Conservation (phyloP, 2,888 invertebrate species). For the Spilosoma lubricipeda region DNA sequence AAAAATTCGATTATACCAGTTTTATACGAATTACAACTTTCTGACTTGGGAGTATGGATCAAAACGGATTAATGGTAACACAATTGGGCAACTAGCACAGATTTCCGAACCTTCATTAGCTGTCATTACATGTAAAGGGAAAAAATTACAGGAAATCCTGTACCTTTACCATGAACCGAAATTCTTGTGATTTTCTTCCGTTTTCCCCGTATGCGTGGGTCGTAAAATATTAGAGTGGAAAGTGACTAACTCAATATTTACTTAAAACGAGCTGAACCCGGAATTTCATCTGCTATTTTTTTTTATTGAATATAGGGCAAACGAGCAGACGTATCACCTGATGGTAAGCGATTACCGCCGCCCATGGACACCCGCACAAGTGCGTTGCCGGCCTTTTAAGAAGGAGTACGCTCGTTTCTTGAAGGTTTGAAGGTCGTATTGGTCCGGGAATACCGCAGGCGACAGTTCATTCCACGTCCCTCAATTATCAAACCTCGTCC, state of each 20-base stretch:
- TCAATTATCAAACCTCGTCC: no score
- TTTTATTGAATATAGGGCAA: no score
- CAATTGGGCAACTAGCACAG: constrained; percentile 1
- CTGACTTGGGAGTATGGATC: not conserved
- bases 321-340: no score
- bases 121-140: constrained; percentile 8
- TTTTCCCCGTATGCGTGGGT: not conserved
- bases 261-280: not conserved
- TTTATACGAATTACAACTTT: not conserved
- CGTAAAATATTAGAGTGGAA: not conserved
- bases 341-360: no score
- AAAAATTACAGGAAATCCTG: constrained; percentile 12
- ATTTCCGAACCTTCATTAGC: constrained; percentile 7
- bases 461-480: no score
- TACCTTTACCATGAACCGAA: constrained; percentile 2
- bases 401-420: no score
- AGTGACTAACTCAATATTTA: not conserved
- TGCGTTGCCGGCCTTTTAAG: no score
- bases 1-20: not conserved
- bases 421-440: no score
- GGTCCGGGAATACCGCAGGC: no score
- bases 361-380: no score
- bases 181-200: not conserved
- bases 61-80: not conserved
- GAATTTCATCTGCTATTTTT: no score